Conservation (phyloP, 2,888 invertebrate genomes). For the Phengaris arion region DNA sequence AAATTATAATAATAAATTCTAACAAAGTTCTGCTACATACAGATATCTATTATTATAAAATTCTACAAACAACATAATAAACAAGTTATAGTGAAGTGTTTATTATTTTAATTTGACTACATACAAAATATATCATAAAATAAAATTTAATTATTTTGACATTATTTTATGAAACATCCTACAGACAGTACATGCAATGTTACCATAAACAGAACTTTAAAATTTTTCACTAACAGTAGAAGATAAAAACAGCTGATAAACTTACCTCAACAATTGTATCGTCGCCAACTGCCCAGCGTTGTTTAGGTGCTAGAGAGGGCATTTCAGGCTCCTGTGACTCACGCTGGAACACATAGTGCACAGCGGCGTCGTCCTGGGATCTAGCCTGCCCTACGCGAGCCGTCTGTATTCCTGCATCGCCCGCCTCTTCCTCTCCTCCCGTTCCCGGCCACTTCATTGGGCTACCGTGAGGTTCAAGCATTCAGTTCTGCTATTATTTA, state of each 20-base stretch:
- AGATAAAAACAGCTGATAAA: slow-evolving; percentile 44
- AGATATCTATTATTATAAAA: not conserved
- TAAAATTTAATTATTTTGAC: not conserved
- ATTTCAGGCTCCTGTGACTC: slow-evolving; percentile 90
- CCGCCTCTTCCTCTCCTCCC: slow-evolving; percentile 82
- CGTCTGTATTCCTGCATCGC: slow-evolving; percentile 77
- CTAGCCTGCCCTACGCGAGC: slow-evolving; percentile 84
- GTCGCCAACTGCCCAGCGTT: slow-evolving; percentile 93
- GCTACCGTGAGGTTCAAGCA: slow-evolving; percentile 80
- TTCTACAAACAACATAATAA: not conserved
- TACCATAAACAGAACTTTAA: not conserved
- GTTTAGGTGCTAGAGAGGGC: slow-evolving; percentile 85
- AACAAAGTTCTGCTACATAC: not conserved
- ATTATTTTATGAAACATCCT: not conserved
- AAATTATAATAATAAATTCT: slow-evolving; percentile 42
- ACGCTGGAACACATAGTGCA: slow-evolving; percentile 93
- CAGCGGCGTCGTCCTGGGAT: slow-evolving; percentile 91
- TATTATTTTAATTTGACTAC: not conserved
- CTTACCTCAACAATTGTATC: slow-evolving; percentile 92
- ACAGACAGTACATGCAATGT: slow-evolving; percentile 39
- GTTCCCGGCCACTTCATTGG: slow-evolving; percentile 90
- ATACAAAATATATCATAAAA: not conserved
- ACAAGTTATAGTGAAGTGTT: not conserved
- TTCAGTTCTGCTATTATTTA: slow-evolving; percentile 72
- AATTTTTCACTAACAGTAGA: slow-evolving; percentile 23